Evolutionary conservation across 2,797 vertebrate species (phyloP).

Genomic region (Hydrolagus colliei): DNA sequence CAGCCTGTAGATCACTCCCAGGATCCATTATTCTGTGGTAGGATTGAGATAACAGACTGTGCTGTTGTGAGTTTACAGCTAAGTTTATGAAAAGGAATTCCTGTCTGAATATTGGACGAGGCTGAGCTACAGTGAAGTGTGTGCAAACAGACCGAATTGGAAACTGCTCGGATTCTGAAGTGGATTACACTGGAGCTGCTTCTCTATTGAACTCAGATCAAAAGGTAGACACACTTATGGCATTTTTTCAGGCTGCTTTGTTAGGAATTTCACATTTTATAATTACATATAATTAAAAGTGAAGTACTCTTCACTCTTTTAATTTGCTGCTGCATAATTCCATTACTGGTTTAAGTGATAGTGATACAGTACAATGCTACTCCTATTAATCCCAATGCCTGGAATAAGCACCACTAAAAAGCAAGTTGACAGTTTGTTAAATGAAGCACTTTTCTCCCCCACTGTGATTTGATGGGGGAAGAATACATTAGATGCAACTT

Average conservation of each 20-base stretch:
- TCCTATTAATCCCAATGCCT: slow-evolving; percentile 11
- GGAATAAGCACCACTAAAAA: background rate
- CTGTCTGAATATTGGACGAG: background rate
- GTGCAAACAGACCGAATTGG: background rate
- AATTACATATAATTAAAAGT: slow-evolving; percentile 21
- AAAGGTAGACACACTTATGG: slow-evolving; percentile 22
- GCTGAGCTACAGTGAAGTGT: background rate
- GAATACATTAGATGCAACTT: background rate
- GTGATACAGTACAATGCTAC: background rate
- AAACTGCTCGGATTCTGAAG: background rate
- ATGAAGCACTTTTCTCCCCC: background rate
- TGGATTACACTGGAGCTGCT: background rate
- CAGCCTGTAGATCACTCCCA: background rate
- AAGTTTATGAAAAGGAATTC: slow-evolving; percentile 2
- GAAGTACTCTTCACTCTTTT: slow-evolving; percentile 7
- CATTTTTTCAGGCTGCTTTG: slow-evolving; percentile 12
- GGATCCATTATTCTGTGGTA: background rate
- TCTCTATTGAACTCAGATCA: slow-evolving; percentile 22
- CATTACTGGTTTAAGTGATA: background rate
- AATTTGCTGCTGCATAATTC: background rate
- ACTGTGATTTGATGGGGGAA: background rate
- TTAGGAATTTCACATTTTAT: slow-evolving; percentile 24
- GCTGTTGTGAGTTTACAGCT: slow-evolving; percentile 7
- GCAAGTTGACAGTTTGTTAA: background rate
- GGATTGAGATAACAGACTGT: background rate